Conservation (phyloP, 2,888 invertebrate species). For the Flexamia atlantica region DNA sequence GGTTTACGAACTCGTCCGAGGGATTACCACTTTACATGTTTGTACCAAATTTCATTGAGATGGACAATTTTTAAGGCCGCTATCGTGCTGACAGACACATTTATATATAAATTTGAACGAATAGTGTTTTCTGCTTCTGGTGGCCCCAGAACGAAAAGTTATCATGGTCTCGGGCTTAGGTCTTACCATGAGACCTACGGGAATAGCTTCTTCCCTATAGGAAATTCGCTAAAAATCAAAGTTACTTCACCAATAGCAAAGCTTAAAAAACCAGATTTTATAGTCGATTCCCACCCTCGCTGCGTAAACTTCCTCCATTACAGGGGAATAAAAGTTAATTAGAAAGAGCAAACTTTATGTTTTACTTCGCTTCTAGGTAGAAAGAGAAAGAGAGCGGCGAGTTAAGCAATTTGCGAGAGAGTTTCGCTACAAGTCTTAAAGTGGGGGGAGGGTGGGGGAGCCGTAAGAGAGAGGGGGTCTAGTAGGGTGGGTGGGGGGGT, state of each 20-base stretch:
- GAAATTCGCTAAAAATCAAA: no score
- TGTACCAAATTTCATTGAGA: no score
- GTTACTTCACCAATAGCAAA: not conserved
- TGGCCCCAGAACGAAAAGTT: no score
- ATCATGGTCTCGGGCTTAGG: no score
- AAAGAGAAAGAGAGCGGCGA: slow-evolving; percentile 55
- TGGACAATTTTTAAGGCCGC: no score
- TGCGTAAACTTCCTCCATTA: slow-evolving; percentile 43
- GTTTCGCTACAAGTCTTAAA: slow-evolving; percentile 44
- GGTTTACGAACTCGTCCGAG: no score
- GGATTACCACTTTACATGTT: no score
- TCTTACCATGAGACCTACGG: no score
- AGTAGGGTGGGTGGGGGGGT: not conserved
- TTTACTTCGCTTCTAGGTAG: slow-evolving; percentile 40
- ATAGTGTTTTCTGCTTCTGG: no score
- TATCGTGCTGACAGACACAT: no score
- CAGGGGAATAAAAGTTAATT: slow-evolving; percentile 57
- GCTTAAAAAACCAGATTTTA: slow-evolving; percentile 9
- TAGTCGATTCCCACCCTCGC: slow-evolving; percentile 6
- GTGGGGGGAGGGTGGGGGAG: not conserved
- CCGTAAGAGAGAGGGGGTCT: not conserved
- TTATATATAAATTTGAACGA: no score
- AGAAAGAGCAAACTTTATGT: slow-evolving; percentile 55
- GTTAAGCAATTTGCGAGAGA: slow-evolving; percentile 57
- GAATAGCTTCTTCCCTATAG: no score